Evolutionary conservation across 2,113 vertebrate genomes (phyloP).

Genomic region (Sylvilagus bachmani): DNA sequence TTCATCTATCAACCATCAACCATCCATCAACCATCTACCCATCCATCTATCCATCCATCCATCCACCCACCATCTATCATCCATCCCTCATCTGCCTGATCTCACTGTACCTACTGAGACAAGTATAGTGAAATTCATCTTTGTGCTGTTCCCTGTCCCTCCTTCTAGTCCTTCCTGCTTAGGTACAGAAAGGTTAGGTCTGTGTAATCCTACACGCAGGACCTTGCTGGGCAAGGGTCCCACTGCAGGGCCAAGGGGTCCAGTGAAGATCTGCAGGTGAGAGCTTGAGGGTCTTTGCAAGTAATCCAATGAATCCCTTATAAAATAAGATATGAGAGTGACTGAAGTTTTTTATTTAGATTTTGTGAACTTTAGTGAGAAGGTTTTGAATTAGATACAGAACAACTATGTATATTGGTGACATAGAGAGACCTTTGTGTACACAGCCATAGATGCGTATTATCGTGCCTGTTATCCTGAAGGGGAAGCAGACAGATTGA

Average conservation of each 20-base stretch:
- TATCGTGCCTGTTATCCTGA: background rate
- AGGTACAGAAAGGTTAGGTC: background rate
- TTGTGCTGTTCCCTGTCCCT: background rate
- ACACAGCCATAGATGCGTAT: background rate
- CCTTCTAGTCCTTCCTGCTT: background rate
- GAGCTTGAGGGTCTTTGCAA: background rate
- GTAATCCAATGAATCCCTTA: slow-evolving; percentile 13
- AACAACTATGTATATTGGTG: background rate
- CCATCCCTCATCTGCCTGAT: background rate
- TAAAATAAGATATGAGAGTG: background rate
- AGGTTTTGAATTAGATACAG: background rate
- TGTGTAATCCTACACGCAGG: background rate
- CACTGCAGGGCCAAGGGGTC: background rate
- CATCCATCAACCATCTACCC: background rate
- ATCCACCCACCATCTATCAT: background rate
- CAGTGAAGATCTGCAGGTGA: background rate
- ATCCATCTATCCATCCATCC: background rate
- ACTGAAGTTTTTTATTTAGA: background rate
- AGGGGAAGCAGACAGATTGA: slow-evolving; percentile 12
- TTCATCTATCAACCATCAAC: background rate
- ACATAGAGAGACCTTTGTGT: background rate
- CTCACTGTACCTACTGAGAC: background rate
- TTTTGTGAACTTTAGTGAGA: background rate
- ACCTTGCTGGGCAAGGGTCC: background rate
- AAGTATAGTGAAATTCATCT: background rate